Conservation (phyloP, 1,140 invertebrate genomes). For the Monochamus saltuarius region DNA sequence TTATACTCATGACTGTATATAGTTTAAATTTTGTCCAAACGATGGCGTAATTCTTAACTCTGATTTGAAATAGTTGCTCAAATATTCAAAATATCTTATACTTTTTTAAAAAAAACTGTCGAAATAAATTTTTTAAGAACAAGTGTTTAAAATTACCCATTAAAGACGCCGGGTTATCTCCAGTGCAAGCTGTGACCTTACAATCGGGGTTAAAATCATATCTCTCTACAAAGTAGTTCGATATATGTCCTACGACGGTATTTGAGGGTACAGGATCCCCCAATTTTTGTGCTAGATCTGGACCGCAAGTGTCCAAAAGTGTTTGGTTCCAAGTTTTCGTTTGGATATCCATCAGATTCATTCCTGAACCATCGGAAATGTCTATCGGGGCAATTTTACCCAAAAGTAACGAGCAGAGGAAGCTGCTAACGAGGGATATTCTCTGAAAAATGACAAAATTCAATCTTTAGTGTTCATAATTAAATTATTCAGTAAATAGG, state of each 20-base stretch:
- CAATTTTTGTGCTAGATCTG: conserved; percentile 68
- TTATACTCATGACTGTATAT: too few species aligned
- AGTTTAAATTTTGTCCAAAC: too few species aligned
- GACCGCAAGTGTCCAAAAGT: conserved; percentile 74
- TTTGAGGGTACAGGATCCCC: conserved; percentile 71
- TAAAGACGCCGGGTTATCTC: conserved; percentile 89
- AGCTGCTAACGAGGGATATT: conserved; percentile 92
- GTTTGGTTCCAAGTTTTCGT: conserved; percentile 75
- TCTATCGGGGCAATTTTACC: conserved; percentile 90
- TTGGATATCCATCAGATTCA: conserved; percentile 91
- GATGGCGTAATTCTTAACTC: too few species aligned
- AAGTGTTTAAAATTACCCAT: conserved; percentile 61
- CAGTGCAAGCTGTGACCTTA: conserved; percentile 85
- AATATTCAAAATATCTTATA: too few species aligned
- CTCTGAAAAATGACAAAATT: conserved; percentile 58
- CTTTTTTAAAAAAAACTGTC: too few species aligned
- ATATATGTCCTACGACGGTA: conserved; percentile 70
- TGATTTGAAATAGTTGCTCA: neutral
- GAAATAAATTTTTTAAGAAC: too few species aligned
- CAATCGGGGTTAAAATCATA: conserved; percentile 83
- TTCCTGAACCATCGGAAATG: conserved; percentile 90
- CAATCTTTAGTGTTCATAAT: too few species aligned
- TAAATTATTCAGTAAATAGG: too few species aligned
- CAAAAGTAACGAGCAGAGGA: conserved; percentile 85
- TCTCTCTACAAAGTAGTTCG: conserved; percentile 76